phyloP scores from a whole-genome alignment of 1,140 invertebrate genomes.

The Gryon sp. region DNA sequence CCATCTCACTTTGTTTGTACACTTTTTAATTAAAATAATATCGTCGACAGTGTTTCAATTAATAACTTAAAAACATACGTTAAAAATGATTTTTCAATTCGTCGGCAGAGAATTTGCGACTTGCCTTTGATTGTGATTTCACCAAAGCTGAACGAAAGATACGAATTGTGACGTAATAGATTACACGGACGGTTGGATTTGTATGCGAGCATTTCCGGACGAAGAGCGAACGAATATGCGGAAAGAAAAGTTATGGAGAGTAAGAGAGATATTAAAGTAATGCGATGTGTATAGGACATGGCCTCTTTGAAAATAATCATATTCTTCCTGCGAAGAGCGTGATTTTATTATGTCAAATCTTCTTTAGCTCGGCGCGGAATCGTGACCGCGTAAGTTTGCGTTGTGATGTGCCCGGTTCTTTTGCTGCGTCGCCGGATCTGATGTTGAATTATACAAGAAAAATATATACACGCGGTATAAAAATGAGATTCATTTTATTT shows the following conservation, averaged over 20 bases:
- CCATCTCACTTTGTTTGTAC: no score
- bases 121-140: constrained; percentile 17
- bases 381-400: constrained; percentile 49
- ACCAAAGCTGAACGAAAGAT: constrained; percentile 11
- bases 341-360: constrained; percentile 60
- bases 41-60: no score
- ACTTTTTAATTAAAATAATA: no score
- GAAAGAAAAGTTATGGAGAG: constrained; percentile 40
- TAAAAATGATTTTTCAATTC: no score
- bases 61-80: no score
- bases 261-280: constrained; percentile 60
- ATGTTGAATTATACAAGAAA: constrained; percentile 60
- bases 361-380: constrained; percentile 47
- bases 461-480: constrained; percentile 49
- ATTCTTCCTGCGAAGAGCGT: constrained; percentile 55
- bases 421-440: constrained; percentile 11
- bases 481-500: constrained; percentile 56
- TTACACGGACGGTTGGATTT: constrained; percentile 45
- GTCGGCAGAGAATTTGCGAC: background rate
- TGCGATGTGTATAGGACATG: constrained; percentile 36
- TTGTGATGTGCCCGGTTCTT: constrained; percentile 54
- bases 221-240: constrained; percentile 17
- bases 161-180: constrained; percentile 49
- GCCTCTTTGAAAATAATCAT: constrained; percentile 56
- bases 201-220: constrained; percentile 46